These are phyloP conservation scores for Vespertilio murinus DNA, from an alignment of 2,797 vertebrate species.

Conservation along the genomic window DNA sequence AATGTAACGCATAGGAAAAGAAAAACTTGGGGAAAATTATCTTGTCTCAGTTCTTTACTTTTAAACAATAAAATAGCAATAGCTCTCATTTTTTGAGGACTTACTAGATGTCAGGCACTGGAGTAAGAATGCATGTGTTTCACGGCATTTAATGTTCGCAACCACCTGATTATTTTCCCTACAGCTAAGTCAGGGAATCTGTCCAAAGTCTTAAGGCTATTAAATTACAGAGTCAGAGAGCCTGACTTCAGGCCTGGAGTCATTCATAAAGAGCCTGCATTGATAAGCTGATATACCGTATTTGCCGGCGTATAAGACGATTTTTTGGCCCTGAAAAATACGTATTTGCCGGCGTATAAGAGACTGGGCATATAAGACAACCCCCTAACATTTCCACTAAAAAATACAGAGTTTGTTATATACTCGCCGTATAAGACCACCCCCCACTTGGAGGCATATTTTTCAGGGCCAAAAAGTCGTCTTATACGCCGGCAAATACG, in stretches of 20 bases:
- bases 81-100: conserved; percentile 71
- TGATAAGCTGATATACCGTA: background rate
- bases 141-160: conserved; percentile 14
- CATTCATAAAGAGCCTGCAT: background rate
- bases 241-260: background rate
- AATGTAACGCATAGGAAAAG: conserved; percentile 41
- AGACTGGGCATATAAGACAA: too few species aligned
- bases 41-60: conserved; percentile 50
- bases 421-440: too few species aligned
- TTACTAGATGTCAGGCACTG: conserved; percentile 40
- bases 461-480: too few species aligned
- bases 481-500: too few species aligned
- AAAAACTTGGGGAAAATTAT: conserved; percentile 19
- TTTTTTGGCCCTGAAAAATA: too few species aligned
- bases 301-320: too few species aligned
- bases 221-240: background rate
- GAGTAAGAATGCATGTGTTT: background rate
- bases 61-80: conserved; percentile 44
- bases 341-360: too few species aligned
- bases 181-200: conserved; percentile 10
- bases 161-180: background rate
- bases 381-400: too few species aligned
- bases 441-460: too few species aligned
- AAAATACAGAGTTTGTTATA: too few species aligned
- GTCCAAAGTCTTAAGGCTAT: background rate